Evolutionary conservation across 2,113 vertebrate species (phyloP).

Genomic region (Catharus minimus): DNA sequence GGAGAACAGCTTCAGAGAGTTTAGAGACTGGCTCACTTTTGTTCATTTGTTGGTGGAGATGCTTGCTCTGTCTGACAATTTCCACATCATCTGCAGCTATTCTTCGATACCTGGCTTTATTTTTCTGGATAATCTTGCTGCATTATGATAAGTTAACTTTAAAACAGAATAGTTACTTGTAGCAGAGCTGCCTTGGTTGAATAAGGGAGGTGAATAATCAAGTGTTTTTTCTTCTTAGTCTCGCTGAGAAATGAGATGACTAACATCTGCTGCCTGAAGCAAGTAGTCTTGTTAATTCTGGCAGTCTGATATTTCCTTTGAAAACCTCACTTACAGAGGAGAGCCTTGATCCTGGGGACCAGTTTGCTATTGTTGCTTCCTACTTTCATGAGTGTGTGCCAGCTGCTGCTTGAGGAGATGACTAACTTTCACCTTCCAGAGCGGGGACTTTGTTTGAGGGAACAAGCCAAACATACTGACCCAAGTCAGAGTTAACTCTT

Average conservation of each 20-base stretch:
- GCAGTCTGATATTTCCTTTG: not conserved
- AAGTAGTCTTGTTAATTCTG: not conserved
- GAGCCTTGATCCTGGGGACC: not conserved
- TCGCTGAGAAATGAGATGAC: not conserved
- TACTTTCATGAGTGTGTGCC: not conserved
- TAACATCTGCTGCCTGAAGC: not conserved
- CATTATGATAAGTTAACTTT: not conserved
- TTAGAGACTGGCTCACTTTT: constrained; percentile 1
- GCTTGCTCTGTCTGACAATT: not conserved
- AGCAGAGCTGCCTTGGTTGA: not conserved
- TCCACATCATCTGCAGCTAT: not conserved
- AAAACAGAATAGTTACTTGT: not conserved
- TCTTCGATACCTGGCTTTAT: not conserved
- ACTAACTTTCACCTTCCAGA: not conserved
- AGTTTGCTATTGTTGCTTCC: not conserved
- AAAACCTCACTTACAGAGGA: not conserved
- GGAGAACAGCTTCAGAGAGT: not conserved
- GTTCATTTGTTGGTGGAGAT: not conserved
- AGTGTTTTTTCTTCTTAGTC: not conserved
- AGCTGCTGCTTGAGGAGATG: not conserved
- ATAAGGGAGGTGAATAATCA: not conserved
- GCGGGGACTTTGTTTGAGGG: not conserved
- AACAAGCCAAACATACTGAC: not conserved
- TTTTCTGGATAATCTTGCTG: not conserved
- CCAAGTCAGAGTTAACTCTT: not conserved